A percentile compares a stretch with the other conserved stretches of the same genome.
phyloP scores from a whole-genome alignment of 2,888 invertebrate species.

The Philonicus albiceps region DNA sequence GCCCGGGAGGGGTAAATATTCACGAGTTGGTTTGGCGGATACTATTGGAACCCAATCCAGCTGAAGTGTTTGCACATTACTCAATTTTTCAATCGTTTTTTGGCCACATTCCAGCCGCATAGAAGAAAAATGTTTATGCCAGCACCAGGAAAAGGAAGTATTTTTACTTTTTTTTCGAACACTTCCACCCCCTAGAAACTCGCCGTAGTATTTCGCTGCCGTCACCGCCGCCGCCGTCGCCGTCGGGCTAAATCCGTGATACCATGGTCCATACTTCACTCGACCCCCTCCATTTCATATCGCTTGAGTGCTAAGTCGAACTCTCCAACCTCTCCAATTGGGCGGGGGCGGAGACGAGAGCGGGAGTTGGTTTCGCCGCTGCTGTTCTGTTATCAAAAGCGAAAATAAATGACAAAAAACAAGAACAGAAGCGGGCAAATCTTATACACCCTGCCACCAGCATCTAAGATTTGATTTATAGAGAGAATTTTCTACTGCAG shows the following conservation, averaged over 20 bases:
- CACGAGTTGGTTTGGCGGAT: not conserved
- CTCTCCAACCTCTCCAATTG: not conserved
- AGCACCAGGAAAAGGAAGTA: conserved; percentile 32
- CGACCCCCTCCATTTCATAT: not conserved
- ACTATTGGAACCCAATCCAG: conserved; percentile 13
- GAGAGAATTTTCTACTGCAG: conserved; percentile 13
- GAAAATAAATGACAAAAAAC: conserved; percentile 38
- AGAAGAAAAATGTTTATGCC: conserved; percentile 40
- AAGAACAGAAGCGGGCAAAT: conserved; percentile 17
- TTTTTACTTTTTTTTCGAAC: not conserved
- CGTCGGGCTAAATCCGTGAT: not conserved
- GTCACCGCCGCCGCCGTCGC: not conserved
- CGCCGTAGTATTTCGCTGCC: not conserved
- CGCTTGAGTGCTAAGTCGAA: not conserved
- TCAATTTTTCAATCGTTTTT: conserved; percentile 43
- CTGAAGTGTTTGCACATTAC: conserved; percentile 41
- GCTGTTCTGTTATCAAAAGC: conserved; percentile 27
- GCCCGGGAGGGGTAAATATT: conserved; percentile 18
- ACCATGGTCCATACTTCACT: not conserved
- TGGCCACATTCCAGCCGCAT: conserved; percentile 39
- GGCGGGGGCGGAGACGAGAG: not conserved
- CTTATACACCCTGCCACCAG: conserved; percentile 24
- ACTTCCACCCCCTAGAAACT: not conserved
- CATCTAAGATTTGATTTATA: conserved; percentile 26
- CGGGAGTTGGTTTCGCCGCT: not conserved